These are phyloP conservation scores for Eristalis pertinax DNA, from an alignment of 2,888 invertebrate species.

Conservation along the genomic window DNA sequence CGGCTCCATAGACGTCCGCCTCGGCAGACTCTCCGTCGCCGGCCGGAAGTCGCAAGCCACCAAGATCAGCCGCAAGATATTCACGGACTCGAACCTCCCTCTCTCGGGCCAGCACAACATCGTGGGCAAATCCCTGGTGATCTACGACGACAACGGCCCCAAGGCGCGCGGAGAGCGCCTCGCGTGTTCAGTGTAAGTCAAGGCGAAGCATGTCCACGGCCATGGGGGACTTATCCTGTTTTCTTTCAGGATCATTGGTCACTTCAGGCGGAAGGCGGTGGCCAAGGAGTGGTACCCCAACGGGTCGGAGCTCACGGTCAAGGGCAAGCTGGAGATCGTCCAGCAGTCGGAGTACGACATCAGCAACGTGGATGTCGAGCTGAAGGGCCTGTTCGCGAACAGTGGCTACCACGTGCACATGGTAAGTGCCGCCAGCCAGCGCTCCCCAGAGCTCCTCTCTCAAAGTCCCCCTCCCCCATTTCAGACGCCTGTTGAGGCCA, in stretches of 20 bases:
- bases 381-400: slow-evolving; percentile 87
- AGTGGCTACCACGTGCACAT: slow-evolving; percentile 91
- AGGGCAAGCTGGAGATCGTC: slow-evolving; percentile 90
- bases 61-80: slow-evolving; percentile 87
- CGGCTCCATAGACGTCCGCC: slow-evolving; percentile 90
- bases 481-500: slow-evolving; percentile 91
- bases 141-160: slow-evolving; percentile 94
- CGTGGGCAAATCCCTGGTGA: slow-evolving; percentile 90
- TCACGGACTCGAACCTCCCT: slow-evolving; percentile 90
- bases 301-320: slow-evolving; percentile 85
- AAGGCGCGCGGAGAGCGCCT: slow-evolving; percentile 93
- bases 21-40: slow-evolving; percentile 88
- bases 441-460: not conserved
- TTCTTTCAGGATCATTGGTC: slow-evolving; percentile 85
- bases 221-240: not conserved
- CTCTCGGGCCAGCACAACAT: slow-evolving; percentile 87
- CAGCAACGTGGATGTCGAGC: slow-evolving; percentile 88
- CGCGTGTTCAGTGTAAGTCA: slow-evolving; percentile 90
- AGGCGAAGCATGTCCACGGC: slow-evolving; percentile 48
- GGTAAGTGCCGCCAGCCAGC: slow-evolving; percentile 82
- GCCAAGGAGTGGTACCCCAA: slow-evolving; percentile 94
- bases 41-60: slow-evolving; percentile 87
- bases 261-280: slow-evolving; percentile 91
- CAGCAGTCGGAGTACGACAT: slow-evolving; percentile 94
- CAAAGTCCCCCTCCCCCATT: not conserved